Percentiles rank a stretch among this genome's conserved stretches.
phyloP scores from a whole-genome alignment of 2,113 vertebrate species.

The Synchiropus splendidus region DNA sequence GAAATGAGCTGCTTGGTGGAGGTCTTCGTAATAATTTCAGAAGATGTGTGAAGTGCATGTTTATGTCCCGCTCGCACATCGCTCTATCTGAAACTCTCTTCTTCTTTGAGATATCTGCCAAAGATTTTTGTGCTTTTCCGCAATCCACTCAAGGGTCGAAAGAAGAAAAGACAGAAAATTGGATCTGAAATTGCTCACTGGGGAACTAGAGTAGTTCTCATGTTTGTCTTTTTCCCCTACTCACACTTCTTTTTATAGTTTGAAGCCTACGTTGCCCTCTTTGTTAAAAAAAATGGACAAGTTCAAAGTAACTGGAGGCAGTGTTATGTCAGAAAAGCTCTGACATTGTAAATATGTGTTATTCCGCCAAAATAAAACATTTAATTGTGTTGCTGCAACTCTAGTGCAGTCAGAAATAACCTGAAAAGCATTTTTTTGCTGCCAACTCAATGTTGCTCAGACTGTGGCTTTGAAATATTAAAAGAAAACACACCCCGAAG shows the following conservation, averaged over 20 bases:
- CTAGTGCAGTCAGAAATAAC: too few relatives aligned
- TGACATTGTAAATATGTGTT: too few relatives aligned
- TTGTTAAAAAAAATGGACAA: slow-evolving; percentile 20
- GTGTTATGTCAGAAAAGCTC: slow-evolving; percentile 11
- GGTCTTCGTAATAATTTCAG: too few relatives aligned
- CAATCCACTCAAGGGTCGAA: slow-evolving; percentile 7
- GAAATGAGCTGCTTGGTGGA: too few relatives aligned
- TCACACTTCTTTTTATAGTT: slow-evolving; percentile 4
- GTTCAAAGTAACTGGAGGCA: slow-evolving; percentile 26
- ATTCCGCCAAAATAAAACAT: too few relatives aligned
- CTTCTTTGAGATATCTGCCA: slow-evolving; percentile 5
- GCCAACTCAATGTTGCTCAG: slow-evolving; percentile 10
- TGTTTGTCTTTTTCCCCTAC: slow-evolving; percentile 1
- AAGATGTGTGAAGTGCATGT: too few relatives aligned
- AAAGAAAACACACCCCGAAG: too few relatives aligned
- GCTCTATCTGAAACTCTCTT: too few relatives aligned
- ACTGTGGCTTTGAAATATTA: too few relatives aligned
- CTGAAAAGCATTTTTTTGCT: too few relatives aligned
- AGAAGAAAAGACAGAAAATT: slow-evolving; percentile 10
- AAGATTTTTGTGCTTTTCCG: slow-evolving; percentile 7
- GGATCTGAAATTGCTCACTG: slow-evolving; percentile 14
- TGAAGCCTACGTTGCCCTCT: slow-evolving; percentile 9
- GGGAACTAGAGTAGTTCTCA: slow-evolving; percentile 10
- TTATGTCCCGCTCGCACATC: too few relatives aligned
- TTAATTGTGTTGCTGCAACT: too few relatives aligned